Percentiles rank a stretch among this genome's conserved stretches.
These are phyloP conservation scores for Ptiloglossa arizonensis DNA, from an alignment of 1,140 invertebrate species.

Conservation along the genomic window DNA sequence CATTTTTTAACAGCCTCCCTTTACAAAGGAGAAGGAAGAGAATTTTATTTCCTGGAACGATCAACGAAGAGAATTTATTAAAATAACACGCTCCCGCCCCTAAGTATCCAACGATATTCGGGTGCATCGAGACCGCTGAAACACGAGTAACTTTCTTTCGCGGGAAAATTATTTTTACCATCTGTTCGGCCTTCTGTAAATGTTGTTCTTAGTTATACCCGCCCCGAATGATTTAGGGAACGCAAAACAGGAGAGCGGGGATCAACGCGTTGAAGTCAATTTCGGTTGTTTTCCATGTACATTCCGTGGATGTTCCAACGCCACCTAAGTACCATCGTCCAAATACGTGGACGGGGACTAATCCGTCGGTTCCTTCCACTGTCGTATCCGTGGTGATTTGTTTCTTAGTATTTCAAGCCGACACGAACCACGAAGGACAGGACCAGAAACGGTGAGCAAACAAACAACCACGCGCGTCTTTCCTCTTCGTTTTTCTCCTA, in stretches of 20 bases:
- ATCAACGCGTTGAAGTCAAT: constrained; percentile 20
- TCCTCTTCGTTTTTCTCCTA: constrained; percentile 6
- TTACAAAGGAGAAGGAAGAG: too few relatives aligned
- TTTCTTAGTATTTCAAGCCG: constrained; percentile 46
- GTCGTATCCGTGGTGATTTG: constrained; percentile 42
- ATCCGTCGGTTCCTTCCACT: constrained; percentile 35
- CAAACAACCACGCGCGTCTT: constrained; percentile 39
- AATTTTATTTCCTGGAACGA: too few relatives aligned
- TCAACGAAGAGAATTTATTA: too few relatives aligned
- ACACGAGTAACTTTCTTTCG: neutral
- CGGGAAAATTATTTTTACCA: constrained; percentile 40
- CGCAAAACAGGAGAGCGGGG: constrained; percentile 21
- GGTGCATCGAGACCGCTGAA: too few relatives aligned
- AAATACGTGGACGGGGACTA: constrained; percentile 3
- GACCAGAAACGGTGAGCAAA: constrained; percentile 34
- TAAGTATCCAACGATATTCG: too few relatives aligned
- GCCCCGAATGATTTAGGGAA: constrained; percentile 34
- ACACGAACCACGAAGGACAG: constrained; percentile 8
- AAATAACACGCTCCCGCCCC: too few relatives aligned
- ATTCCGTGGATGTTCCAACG: constrained; percentile 3
- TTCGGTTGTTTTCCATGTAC: constrained; percentile 32
- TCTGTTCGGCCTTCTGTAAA: constrained; percentile 1
- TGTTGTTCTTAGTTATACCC: constrained; percentile 32
- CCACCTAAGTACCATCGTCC: neutral
- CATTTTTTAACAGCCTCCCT: too few relatives aligned